Base-by-base conservation (phyloP, 2,888 invertebrate genomes). In the Ormia ochracea region DNA sequence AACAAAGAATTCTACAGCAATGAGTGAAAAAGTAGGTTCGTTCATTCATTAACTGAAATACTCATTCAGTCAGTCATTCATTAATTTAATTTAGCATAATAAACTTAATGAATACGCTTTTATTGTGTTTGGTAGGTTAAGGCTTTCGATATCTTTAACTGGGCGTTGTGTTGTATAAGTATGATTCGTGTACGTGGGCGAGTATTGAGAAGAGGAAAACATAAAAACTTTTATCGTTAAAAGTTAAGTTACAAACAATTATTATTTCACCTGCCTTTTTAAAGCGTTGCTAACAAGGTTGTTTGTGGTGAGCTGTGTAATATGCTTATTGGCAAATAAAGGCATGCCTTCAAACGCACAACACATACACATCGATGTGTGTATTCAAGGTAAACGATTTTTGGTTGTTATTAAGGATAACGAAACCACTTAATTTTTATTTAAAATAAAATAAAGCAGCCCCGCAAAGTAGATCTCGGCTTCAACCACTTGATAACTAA, bases 201-300 rank as follows among this genome's bases (percentile, higher is more conserved):
- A 21, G n/a, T 12, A 63, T 21, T n/a, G n/a, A n/a, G n/a, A n/a
- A n/a, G n/a, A n/a, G n/a, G n/a, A n/a, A n/a, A n/a, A n/a, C n/a
- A n/a, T n/a, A n/a, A 33, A 59, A 56, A 73, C 31, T 54, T 72
- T 72, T 54, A 28, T 45, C 73, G 54, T 68, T 38, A 38, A 56
- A 52, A 61, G 54, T 54, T 66, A 61, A 7, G 66, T 52, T 48
- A 48, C 48, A 78, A 72, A 59, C 31, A 61, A 73, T 45, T 41
- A 54, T 68, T 59, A 77, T 26, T n/a, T 21, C 9, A 23, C 52
- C 66, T 78, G 59, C 5, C 36, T 61, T 61, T 19, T 31, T 26
- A 38, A 73, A 70, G 58, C 38, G 38, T 38, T 58, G 23, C 33
- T 33, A 61, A 54, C 68, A 68, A 75, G 75, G 68, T 68, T 61